Conservation (phyloP, 2,113 vertebrate genomes). For the Onychostoma macrolepis region DNA sequence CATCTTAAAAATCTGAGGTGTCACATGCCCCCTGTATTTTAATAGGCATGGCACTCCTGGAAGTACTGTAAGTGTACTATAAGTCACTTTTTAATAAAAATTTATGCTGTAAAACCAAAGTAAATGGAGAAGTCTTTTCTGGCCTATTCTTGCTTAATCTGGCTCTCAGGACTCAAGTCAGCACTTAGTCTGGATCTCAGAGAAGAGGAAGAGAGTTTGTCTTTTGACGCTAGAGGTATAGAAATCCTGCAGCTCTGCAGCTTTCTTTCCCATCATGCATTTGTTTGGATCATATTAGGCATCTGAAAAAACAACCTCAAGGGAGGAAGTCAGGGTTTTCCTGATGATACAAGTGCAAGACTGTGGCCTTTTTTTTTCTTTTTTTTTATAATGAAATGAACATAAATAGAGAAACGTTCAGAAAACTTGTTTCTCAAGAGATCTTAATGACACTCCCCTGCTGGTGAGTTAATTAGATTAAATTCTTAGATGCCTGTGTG, state of each 20-base stretch:
- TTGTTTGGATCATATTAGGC: not conserved
- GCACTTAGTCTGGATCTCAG: constrained; percentile 5
- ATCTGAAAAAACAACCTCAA: not conserved
- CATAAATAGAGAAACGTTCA: not conserved
- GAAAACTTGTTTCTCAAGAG: not conserved
- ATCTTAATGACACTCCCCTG: not conserved
- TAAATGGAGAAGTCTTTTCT: constrained; percentile 17
- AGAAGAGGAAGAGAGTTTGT: constrained; percentile 26
- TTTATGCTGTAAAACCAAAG: not conserved
- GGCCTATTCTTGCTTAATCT: constrained; percentile 24
- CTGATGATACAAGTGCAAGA: not conserved
- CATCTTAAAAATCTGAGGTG: not conserved
- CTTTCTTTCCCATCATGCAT: constrained; percentile 11
- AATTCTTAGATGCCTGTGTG: not conserved
- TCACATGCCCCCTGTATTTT: not conserved
- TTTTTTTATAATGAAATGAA: not conserved
- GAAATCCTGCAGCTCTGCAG: not conserved
- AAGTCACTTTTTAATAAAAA: not conserved
- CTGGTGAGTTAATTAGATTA: not conserved
- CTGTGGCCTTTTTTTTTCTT: too few relatives aligned
- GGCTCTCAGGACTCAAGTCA: not conserved
- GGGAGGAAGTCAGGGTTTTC: not conserved
- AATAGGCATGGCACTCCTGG: not conserved
- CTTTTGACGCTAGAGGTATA: not conserved
- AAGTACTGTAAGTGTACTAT: not conserved